Percentiles rank a stretch among this genome's conserved stretches.
Evolutionary conservation across 2,888 invertebrate genomes (phyloP).

Genomic region (Drosophila histrio): DNA sequence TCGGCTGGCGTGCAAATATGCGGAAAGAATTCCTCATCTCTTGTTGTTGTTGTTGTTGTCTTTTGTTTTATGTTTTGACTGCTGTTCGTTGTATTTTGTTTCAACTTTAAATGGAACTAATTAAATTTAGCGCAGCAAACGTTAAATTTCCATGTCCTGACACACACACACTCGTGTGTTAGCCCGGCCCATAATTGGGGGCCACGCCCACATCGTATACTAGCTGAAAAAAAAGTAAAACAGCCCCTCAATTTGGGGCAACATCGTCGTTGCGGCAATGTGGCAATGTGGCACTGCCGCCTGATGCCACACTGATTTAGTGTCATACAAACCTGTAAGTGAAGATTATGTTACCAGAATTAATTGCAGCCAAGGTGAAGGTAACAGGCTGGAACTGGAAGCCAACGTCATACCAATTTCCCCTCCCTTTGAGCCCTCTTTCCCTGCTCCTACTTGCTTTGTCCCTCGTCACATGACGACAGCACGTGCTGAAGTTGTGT

Average conservation of each 20-base stretch:
- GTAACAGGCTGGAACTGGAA: conserved; percentile 45
- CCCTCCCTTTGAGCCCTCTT: neutral
- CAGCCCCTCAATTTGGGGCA: conserved; percentile 24
- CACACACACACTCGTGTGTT: conserved; percentile 33
- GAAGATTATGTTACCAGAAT: conserved; percentile 81
- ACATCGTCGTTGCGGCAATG: conserved; percentile 1
- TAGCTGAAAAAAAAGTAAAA: neutral
- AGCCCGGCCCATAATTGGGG: conserved; percentile 15
- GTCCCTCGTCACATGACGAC: conserved; percentile 34
- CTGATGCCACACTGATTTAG: conserved; percentile 70
- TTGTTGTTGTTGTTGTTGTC: conserved; percentile 20
- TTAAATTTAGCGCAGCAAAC: conserved; percentile 68
- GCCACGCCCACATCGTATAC: conserved; percentile 48
- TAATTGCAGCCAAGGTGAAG: conserved; percentile 79
- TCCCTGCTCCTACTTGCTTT: conserved; percentile 4
- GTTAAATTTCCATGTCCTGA: conserved; percentile 60
- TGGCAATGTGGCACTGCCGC: neutral
- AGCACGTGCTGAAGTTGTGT: conserved; percentile 73
- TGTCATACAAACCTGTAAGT: conserved; percentile 79
- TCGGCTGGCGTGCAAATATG: conserved; percentile 83
- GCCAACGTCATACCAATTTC: neutral
- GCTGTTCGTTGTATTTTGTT: conserved; percentile 28
- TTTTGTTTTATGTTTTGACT: conserved; percentile 28
- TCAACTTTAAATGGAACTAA: conserved; percentile 73
- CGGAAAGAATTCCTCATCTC: conserved; percentile 59